These are phyloP conservation scores for Hemicentrotus pulcherrimus DNA, from an alignment of 35 echinoderm and acorn worm species.

Conservation along the genomic window DNA sequence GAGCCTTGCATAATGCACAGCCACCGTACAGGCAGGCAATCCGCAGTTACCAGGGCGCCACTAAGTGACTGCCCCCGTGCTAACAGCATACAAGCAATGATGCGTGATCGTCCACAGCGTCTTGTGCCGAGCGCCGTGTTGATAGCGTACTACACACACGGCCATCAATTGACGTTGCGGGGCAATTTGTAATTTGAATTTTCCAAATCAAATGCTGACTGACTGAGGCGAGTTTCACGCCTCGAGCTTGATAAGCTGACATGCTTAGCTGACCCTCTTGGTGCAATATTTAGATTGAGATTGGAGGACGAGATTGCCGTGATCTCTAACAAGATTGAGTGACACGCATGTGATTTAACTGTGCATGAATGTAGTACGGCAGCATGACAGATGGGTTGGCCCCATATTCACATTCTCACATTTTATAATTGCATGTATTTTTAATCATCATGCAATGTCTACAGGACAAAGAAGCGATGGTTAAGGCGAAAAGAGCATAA, in stretches of 20 bases:
- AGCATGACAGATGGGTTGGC: neutral
- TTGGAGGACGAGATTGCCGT: neutral
- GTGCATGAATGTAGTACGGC: neutral
- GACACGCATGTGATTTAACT: neutral
- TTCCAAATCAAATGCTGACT: conserved; percentile 2
- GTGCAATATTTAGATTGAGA: neutral
- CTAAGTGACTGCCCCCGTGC: neutral
- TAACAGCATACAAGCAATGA: neutral
- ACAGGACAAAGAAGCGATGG: neutral
- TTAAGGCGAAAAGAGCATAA: too few species aligned
- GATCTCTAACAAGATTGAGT: neutral
- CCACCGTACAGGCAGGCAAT: neutral
- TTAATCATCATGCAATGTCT: neutral
- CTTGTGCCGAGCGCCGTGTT: too few species aligned
- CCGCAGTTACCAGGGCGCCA: neutral
- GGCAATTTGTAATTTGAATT: neutral
- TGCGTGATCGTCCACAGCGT: neutral
- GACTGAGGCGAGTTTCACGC: neutral
- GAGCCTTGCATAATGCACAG: neutral
- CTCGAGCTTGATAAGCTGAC: neutral
- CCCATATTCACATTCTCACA: neutral
- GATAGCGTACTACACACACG: too few species aligned
- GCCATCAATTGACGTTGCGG: neutral
- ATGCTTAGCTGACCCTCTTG: neutral
- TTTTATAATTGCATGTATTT: neutral